Base-by-base conservation (phyloP, 1,140 invertebrate species). In the Cryptotermes secundus region DNA sequence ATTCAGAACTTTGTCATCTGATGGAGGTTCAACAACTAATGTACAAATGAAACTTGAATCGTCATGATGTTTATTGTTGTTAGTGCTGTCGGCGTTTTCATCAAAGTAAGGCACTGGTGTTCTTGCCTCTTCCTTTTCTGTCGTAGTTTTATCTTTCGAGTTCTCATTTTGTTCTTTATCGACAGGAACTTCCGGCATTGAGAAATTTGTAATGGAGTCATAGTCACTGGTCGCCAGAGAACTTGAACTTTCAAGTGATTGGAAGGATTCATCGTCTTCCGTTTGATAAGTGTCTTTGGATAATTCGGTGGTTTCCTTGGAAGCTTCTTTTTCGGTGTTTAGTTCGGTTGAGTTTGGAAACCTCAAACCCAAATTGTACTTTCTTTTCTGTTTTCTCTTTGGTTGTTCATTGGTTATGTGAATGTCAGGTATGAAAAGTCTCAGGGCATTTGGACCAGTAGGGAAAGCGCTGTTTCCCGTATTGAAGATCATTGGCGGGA, bases 401-500 rank as follows among this genome's bases (percentile, higher is more conserved):
- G 91, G 85, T 24, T 82, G 85, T 16, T 80, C 90, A 72, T 72
- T 72, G 26, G 88, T 90, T 24, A 92, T 91, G 45, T 92, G 89
- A 26, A 92, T 92, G 79, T 91, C 90, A 3, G 91, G 91, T 22
- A 92, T 92, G 82, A 92, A 92, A 0, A 92, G 87, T 35, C 91
- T 86, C 24, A 92, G 83, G 0, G 91, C 91, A 83, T 91, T 92
- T 0, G 91, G 90, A 0, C 91, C 91, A 0, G 91, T 92, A 0
- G 91, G 91, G 34, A 92, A 92, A 1, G 88, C 90, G 53, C n/a
- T 80, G n/a, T 82, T 85, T 31, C 81, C 84, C 19, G 34, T 7
- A n/a, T 34, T 38, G 14, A 83, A 42, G 79, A 84, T 72, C 31
- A 85, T 45, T 14, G 86, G 85, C 34, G 83, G 81, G 45, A 86